phyloP scores from a whole-genome alignment of 2,113 vertebrate species.

The Nothoprocta perdicaria region DNA sequence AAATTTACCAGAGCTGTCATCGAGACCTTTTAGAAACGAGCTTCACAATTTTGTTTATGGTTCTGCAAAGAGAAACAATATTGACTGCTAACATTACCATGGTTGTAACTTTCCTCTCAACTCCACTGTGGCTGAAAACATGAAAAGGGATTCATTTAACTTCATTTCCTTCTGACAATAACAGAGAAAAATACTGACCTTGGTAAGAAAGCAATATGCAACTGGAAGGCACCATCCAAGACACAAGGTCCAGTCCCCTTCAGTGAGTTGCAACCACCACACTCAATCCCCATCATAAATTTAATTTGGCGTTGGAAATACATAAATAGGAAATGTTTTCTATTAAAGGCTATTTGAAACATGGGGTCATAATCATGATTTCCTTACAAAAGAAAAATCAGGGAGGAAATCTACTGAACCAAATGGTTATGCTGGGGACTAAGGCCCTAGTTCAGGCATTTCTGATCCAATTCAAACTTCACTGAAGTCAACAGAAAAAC shows the following conservation, averaged over 20 bases:
- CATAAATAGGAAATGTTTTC: constrained; percentile 50
- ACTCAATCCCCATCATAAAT: neutral
- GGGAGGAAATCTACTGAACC: neutral
- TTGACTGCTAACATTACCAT: constrained; percentile 65
- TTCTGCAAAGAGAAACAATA: constrained; percentile 65
- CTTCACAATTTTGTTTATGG: constrained; percentile 74
- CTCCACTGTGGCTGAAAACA: constrained; percentile 39
- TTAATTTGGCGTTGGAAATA: constrained; percentile 12
- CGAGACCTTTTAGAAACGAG: constrained; percentile 52
- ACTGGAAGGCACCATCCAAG: neutral
- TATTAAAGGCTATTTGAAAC: neutral
- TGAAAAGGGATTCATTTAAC: constrained; percentile 51
- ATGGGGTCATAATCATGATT: neutral
- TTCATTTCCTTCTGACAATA: constrained; percentile 33
- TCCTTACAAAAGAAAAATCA: neutral
- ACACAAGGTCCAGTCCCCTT: neutral
- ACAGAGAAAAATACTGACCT: constrained; percentile 23
- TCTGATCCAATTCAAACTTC: neutral
- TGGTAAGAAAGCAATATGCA: neutral
- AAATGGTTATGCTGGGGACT: neutral
- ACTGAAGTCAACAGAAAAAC: neutral
- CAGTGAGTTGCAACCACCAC: neutral
- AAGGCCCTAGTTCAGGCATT: neutral
- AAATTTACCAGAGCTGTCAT: constrained; percentile 67
- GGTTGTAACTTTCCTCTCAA: constrained; percentile 47